These are phyloP conservation scores for Hoplias malabaricus DNA, from an alignment of 2,113 vertebrate species.

Conservation along the genomic window DNA sequence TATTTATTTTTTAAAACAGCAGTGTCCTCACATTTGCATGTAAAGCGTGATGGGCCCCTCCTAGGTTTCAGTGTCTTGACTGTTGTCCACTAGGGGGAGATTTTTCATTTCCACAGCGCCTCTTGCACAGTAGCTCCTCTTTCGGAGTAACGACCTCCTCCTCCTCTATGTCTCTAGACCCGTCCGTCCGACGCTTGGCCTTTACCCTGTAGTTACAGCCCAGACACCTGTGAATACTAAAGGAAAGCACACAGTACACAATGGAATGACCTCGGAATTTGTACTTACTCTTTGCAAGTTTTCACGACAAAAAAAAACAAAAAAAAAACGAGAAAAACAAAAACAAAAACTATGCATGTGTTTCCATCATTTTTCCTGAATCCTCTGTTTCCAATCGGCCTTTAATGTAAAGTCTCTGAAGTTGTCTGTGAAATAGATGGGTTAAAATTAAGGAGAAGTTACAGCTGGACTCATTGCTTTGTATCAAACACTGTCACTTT, in stretches of 20 bases:
- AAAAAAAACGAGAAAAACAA: too few relatives aligned
- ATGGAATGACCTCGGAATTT: constrained; percentile 69
- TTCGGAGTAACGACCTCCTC: not conserved
- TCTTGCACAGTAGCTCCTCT: constrained; percentile 53
- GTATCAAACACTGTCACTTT: too few relatives aligned
- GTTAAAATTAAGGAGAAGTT: too few relatives aligned
- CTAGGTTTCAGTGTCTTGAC: constrained; percentile 56
- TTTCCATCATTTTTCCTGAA: not conserved
- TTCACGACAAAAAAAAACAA: constrained; percentile 62
- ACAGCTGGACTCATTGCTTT: too few relatives aligned
- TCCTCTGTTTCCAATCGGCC: not conserved
- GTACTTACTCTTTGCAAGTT: constrained; percentile 68
- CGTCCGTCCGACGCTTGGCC: constrained; percentile 58
- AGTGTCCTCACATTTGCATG: constrained; percentile 45
- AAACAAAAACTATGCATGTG: constrained; percentile 76
- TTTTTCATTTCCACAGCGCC: constrained; percentile 38
- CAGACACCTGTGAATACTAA: constrained; percentile 56
- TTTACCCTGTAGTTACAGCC: constrained; percentile 57
- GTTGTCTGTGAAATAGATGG: not conserved
- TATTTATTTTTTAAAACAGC: not conserved
- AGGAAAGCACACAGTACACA: constrained; percentile 73
- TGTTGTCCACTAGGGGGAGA: constrained; percentile 34
- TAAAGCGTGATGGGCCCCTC: constrained; percentile 61
- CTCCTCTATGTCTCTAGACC: too few relatives aligned
- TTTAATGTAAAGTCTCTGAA: not conserved